phyloP scores from a whole-genome alignment of 1,140 invertebrate species.

The Trichonephila inaurata region DNA sequence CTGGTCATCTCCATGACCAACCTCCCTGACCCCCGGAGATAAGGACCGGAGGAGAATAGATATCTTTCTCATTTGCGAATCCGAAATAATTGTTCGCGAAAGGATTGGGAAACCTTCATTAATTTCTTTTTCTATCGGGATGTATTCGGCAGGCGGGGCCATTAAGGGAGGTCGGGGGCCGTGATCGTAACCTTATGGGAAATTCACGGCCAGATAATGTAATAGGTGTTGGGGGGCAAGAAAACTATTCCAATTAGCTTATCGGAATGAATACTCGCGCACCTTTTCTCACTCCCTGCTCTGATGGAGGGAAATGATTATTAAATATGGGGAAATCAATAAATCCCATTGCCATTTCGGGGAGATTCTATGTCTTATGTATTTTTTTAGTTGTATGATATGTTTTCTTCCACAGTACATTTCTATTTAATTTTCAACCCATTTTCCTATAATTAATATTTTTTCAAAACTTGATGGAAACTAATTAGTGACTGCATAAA shows the following conservation, averaged over 20 bases:
- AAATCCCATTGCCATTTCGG: too few relatives aligned
- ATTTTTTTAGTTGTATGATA: too few relatives aligned
- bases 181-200: constrained; percentile 63
- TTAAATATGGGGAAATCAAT: too few relatives aligned
- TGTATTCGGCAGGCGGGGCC: constrained; percentile 17
- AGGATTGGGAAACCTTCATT: constrained; percentile 67
- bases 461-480: too few relatives aligned
- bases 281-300: too few relatives aligned
- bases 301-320: too few relatives aligned
- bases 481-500: too few relatives aligned
- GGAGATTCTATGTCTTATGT: too few relatives aligned
- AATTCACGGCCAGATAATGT: constrained; percentile 64
- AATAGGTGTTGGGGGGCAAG: constrained; percentile 24
- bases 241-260: constrained; percentile 29
- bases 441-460: too few relatives aligned
- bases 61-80: constrained; percentile 75
- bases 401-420: too few relatives aligned
- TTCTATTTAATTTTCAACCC: too few relatives aligned
- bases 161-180: constrained; percentile 54
- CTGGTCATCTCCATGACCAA: constrained; percentile 74
- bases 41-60: constrained; percentile 63
- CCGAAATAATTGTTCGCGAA: constrained; percentile 75
- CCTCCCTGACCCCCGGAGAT: constrained; percentile 68
- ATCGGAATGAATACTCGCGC: constrained; percentile 14
- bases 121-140: constrained; percentile 63